These are phyloP conservation scores for Metopolophium dirhodum DNA, from an alignment of 1,140 invertebrate genomes.

Conservation along the genomic window DNA sequence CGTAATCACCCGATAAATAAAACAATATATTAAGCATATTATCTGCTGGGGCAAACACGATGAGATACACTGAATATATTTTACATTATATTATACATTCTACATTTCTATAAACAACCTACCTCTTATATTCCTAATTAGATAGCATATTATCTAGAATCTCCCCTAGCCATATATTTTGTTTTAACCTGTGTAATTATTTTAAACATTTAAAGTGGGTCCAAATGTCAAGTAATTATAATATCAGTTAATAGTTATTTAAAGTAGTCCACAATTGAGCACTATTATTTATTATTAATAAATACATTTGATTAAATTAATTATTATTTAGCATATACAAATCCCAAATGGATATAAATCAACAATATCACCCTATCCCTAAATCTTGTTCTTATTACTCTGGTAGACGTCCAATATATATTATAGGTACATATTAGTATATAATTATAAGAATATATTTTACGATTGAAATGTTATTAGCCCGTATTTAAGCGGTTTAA, in stretches of 20 bases:
- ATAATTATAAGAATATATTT: slow-evolving; percentile 1
- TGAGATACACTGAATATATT: no score
- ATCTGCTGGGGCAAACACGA: no score
- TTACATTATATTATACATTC: no score
- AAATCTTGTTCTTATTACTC: not conserved
- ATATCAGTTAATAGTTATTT: not conserved
- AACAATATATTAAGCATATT: no score
- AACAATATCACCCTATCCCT: not conserved
- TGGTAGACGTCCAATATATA: not conserved
- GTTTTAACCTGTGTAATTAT: not conserved
- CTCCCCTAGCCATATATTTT: not conserved
- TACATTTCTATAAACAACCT: no score
- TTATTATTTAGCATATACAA: not conserved
- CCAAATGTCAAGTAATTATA: not conserved
- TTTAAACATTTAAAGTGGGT: not conserved
- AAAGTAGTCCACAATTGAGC: not conserved
- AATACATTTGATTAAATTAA: not conserved
- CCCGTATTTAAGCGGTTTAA: not conserved
- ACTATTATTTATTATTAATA: not conserved
- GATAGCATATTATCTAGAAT: not conserved
- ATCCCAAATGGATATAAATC: not conserved
- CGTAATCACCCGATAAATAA: no score
- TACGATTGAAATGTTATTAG: not conserved
- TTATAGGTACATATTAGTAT: not conserved
- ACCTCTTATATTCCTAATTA: no score